These are phyloP conservation scores for Yponomeuta cagnagella DNA, from an alignment of 2,888 invertebrate species.

Conservation along the genomic window DNA sequence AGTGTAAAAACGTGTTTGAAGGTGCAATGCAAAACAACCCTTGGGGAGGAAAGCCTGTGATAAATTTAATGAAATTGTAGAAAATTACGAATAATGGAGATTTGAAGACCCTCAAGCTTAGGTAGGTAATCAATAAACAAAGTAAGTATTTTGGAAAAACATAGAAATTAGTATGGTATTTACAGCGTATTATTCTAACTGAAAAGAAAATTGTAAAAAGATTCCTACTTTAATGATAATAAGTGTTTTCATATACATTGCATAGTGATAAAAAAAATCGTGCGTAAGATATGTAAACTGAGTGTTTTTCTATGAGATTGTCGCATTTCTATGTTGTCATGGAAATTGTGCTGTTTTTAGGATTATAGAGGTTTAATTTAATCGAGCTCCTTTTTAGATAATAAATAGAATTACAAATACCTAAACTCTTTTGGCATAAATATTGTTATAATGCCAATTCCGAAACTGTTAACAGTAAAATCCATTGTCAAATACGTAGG, in stretches of 20 bases:
- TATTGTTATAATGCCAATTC: too few species aligned
- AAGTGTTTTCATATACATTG: slow-evolving; percentile 60
- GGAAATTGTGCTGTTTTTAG: slow-evolving; percentile 14
- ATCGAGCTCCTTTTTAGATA: background rate
- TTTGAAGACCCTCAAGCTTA: background rate
- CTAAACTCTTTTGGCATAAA: too few species aligned
- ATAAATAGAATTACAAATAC: too few species aligned
- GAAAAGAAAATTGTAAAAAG: slow-evolving; percentile 28
- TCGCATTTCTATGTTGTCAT: slow-evolving; percentile 36
- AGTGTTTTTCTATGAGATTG: slow-evolving; percentile 49
- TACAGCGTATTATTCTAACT: slow-evolving; percentile 37
- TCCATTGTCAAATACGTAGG: background rate
- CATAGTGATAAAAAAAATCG: slow-evolving; percentile 32
- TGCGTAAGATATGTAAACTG: slow-evolving; percentile 17
- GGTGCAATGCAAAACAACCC: slow-evolving; percentile 62
- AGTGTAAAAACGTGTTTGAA: slow-evolving; percentile 23
- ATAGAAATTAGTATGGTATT: slow-evolving; percentile 33
- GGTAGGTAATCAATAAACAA: background rate
- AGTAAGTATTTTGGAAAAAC: slow-evolving; percentile 4
- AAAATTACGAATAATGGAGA: slow-evolving; percentile 32
- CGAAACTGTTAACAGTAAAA: background rate
- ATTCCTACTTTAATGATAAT: slow-evolving; percentile 35
- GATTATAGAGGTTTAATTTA: background rate
- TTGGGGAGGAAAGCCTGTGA: slow-evolving; percentile 67
- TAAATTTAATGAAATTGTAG: slow-evolving; percentile 51